Base-by-base conservation (phyloP, 2,888 invertebrate species). In the Drosophila meridiana region DNA sequence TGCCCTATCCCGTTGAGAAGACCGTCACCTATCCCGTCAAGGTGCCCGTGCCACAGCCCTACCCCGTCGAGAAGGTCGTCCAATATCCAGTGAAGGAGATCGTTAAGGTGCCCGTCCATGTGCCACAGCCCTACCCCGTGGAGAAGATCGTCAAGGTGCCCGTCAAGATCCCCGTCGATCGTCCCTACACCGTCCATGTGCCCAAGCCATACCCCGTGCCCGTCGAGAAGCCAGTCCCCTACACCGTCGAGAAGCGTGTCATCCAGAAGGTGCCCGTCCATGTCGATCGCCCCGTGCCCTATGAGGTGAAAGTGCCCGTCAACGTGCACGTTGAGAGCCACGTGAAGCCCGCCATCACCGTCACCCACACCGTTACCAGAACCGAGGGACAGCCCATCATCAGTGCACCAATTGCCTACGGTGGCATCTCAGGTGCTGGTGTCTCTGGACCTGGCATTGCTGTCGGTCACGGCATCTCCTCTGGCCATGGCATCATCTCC, bases 1-100 rank as follows among this genome's bases (percentile, higher is more conserved):
- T 95, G 36, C 97, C 97, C 4, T 97, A 96, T 93, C 96, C 96
- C 48, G 97, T 97, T 47, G 96, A 96, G 93, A 97, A 96, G 94
- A 95, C 95, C 91, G 95, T 97, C 60, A 96, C 96, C 69, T 95
- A 95, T 92, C 96, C 96, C 90, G 96, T 96, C 86, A 96, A 96
- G 93, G 96, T 97, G 63, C 94, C 94, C 65, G 96, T 96, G 65
- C 96, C 96, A 70, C 96, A 96, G 88, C 96, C 97, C 82, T 96
- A 96, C 93, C 96, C 96, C 77, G 96, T 97, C 26, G 96, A 96
- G 93, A 96, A 96, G 92, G 96, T 96, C 78, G 96, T 97, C 34
- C 96, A 96, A 93, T 96, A 96, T 92, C 95, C 95, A 91, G 93
- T 96, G 14, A 97, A 95, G 42, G 95, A 95, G 92, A 96, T 96